These are phyloP conservation scores for Drosophila helvetica DNA, from an alignment of 2,888 invertebrate genomes.

Conservation along the genomic window DNA sequence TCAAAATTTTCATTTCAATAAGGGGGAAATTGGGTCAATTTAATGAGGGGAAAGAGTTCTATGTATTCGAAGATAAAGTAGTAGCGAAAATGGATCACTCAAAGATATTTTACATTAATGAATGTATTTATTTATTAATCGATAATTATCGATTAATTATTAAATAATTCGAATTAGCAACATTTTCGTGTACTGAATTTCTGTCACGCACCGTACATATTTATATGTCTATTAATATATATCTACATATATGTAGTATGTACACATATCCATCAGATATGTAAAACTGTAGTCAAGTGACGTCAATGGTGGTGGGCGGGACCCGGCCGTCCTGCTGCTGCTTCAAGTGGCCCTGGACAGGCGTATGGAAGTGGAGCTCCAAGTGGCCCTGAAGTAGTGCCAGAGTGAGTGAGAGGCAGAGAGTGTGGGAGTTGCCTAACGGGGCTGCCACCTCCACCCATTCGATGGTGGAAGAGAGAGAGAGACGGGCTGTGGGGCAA, in stretches of 20 bases:
- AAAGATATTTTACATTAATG: too few species aligned
- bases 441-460: constrained; percentile 22
- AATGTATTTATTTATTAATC: too few species aligned
- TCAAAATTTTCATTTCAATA: too few species aligned
- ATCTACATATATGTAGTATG: not conserved
- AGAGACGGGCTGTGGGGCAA: constrained; percentile 13
- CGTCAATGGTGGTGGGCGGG: constrained; percentile 23
- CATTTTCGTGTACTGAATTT: not conserved
- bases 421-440: constrained; percentile 42
- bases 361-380: constrained; percentile 9
- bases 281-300: not conserved
- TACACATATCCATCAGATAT: not conserved
- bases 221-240: not conserved
- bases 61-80: too few species aligned
- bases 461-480: not conserved
- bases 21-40: too few species aligned
- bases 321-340: not conserved
- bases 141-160: too few species aligned
- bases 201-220: not conserved
- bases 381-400: constrained; percentile 9
- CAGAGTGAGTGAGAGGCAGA: constrained; percentile 22
- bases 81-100: too few species aligned
- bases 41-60: too few species aligned
- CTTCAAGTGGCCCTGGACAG: constrained; percentile 21
- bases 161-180: too few species aligned